Conservation (phyloP, 2,888 invertebrate genomes). For the Hydriomena furcata region DNA sequence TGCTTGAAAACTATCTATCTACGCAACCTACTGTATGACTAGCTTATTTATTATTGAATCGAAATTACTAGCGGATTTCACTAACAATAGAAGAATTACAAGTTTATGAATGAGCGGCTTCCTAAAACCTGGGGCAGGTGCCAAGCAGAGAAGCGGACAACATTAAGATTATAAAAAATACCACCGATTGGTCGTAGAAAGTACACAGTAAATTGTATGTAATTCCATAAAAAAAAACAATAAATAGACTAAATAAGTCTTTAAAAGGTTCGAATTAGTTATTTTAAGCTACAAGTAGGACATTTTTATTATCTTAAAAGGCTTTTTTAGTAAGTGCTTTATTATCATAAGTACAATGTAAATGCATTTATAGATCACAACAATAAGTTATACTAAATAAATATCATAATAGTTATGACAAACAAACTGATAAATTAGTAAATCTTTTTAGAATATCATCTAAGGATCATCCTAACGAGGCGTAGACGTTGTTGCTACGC, state of each 20-base stretch:
- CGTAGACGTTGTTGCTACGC: too few species aligned
- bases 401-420: neutral
- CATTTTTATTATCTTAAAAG: constrained; percentile 10
- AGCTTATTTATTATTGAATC: constrained; percentile 44
- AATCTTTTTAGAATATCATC: too few species aligned
- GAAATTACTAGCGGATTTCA: constrained; percentile 43
- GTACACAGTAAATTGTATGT: constrained; percentile 10
- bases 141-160: constrained; percentile 55
- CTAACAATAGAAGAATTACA: constrained; percentile 10
- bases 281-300: constrained; percentile 14
- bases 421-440: neutral
- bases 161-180: constrained; percentile 51
- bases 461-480: too few species aligned
- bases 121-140: neutral
- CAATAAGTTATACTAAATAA: constrained; percentile 2
- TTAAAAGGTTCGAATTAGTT: constrained; percentile 10
- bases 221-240: constrained; percentile 8
- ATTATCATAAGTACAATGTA: constrained; percentile 9
- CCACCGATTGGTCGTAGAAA: constrained; percentile 38
- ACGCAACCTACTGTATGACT: constrained; percentile 55
- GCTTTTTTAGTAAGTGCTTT: constrained; percentile 6
- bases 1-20: constrained; percentile 75
- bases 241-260: constrained; percentile 11
- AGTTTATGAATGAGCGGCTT: neutral
- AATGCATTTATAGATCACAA: constrained; percentile 6